A percentile compares a stretch with the other conserved stretches of the same genome.
Conservation (phyloP, 2,113 vertebrate genomes). For the Rallus limicola region DNA sequence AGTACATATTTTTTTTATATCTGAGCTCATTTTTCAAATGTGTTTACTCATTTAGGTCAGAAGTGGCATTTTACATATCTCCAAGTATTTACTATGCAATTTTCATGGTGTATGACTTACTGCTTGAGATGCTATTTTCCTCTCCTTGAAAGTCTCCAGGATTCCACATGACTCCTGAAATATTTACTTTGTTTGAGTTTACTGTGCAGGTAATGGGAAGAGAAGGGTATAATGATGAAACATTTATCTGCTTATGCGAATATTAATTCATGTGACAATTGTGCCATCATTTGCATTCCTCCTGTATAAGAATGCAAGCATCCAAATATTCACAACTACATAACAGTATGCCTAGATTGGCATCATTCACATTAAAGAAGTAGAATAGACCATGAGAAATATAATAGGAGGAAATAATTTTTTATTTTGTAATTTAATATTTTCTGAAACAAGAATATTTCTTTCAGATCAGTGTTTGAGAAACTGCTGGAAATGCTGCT, state of each 20-base stretch:
- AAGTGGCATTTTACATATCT: not conserved
- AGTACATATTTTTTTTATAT: not conserved
- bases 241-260: not conserved
- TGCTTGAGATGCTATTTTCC: not conserved
- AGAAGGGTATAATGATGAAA: not conserved
- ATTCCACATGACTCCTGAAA: not conserved
- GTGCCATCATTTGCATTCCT: not conserved
- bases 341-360: not conserved
- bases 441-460: not conserved
- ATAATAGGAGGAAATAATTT: not conserved
- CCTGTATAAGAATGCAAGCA: not conserved
- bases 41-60: not conserved
- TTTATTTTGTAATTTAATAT: not conserved
- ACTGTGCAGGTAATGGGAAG: not conserved
- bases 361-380: not conserved
- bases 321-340: not conserved
- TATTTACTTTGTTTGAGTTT: not conserved
- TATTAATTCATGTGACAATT: not conserved
- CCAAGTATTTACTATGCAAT: not conserved
- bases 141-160: not conserved
- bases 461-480: not conserved
- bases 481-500: not conserved
- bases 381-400: not conserved
- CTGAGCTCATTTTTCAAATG: conserved; percentile 8
- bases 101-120: not conserved